Percentiles rank a stretch among this genome's conserved stretches.
Conservation (phyloP, 92 coral and sea anemone species). For the Diadumene lineata region DNA sequence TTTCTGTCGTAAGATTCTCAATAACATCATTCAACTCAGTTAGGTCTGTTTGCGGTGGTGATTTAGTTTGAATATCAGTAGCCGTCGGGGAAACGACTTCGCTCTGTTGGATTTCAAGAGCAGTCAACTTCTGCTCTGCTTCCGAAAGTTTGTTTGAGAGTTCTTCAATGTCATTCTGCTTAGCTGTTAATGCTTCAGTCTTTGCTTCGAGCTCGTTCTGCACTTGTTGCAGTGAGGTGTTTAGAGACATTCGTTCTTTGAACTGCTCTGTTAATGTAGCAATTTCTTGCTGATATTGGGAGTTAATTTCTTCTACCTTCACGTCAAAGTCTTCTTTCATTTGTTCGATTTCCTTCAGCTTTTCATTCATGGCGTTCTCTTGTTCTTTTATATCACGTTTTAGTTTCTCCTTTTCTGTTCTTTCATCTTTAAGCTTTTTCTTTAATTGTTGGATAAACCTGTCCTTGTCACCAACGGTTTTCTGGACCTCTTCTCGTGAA, state of each 20-base stretch:
- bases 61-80: slow-evolving; percentile 33
- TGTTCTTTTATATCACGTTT: slow-evolving; percentile 54
- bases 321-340: slow-evolving; percentile 40
- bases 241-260: slow-evolving; percentile 8
- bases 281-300: slow-evolving; percentile 19
- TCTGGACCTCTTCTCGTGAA: slow-evolving; percentile 58
- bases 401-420: slow-evolving; percentile 44
- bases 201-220: slow-evolving; percentile 16
- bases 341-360: slow-evolving; percentile 53
- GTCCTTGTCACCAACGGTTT: slow-evolving; percentile 70
- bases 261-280: slow-evolving; percentile 8
- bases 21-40: slow-evolving; percentile 34
- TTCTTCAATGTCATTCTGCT: slow-evolving; percentile 27
- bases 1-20: slow-evolving; percentile 26
- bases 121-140: slow-evolving; percentile 35
- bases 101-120: slow-evolving; percentile 42
- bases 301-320: slow-evolving; percentile 26
- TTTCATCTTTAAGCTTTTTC: slow-evolving; percentile 65
- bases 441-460: slow-evolving; percentile 64
- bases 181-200: slow-evolving; percentile 15
- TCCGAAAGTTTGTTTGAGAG: slow-evolving; percentile 28
- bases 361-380: slow-evolving; percentile 51
- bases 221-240: slow-evolving; percentile 14
- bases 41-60: slow-evolving; percentile 12
- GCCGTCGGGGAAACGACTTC: slow-evolving; percentile 28